These are phyloP conservation scores for Cherax destructor DNA, from an alignment of 1,140 invertebrate genomes.

Conservation along the genomic window DNA sequence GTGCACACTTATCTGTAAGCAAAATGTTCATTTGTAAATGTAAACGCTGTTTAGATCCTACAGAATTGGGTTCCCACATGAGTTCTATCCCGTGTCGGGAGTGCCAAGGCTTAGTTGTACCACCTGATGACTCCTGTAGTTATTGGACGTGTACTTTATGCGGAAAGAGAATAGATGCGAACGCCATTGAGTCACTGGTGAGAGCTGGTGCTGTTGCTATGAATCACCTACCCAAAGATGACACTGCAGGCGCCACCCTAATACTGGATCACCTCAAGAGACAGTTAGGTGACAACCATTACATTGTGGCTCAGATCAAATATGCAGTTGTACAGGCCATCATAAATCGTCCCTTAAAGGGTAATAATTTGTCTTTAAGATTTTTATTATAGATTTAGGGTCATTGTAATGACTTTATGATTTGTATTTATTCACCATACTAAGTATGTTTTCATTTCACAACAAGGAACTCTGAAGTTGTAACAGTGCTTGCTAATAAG, in stretches of 20 bases:
- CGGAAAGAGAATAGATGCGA: not conserved
- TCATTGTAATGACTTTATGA: no score
- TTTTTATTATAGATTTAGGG: not conserved
- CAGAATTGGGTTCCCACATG: constrained; percentile 75
- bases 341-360: not conserved
- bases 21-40: constrained; percentile 86
- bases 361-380: not conserved
- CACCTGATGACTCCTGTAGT: constrained; percentile 79
- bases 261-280: constrained; percentile 8
- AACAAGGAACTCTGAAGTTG: not conserved
- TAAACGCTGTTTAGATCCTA: constrained; percentile 82
- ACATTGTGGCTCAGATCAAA: constrained; percentile 18
- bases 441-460: not conserved
- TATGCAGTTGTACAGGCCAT: constrained; percentile 6
- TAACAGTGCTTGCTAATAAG: no score
- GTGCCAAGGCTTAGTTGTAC: constrained; percentile 75
- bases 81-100: constrained; percentile 53
- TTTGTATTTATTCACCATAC: not conserved
- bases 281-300: constrained; percentile 6
- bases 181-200: constrained; percentile 20
- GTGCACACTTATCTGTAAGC: constrained; percentile 81
- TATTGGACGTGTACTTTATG: constrained; percentile 82
- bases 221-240: not conserved
- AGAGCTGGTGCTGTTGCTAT: constrained; percentile 1
- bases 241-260: not conserved